phyloP scores from a whole-genome alignment of 2,888 invertebrate species.

The Polydesmus complanatus region DNA sequence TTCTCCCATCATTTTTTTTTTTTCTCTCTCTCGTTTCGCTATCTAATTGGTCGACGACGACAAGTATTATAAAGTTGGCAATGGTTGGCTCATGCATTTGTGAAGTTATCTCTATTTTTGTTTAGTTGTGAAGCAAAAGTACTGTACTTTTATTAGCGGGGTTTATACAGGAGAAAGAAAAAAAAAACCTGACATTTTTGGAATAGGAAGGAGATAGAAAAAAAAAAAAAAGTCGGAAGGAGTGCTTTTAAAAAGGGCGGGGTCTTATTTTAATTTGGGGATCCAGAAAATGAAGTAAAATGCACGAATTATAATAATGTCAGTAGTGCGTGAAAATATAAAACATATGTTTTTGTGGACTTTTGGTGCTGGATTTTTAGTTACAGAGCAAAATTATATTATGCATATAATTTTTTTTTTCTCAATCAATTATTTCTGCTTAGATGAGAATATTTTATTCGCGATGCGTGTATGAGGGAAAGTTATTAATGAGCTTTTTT shows the following conservation, averaged over 20 bases:
- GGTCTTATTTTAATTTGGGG: not conserved
- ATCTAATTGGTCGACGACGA: not conserved
- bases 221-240: too few species aligned
- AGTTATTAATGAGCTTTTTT: not conserved
- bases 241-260: not conserved
- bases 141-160: not conserved
- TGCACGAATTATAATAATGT: not conserved
- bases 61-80: not conserved
- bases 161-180: not conserved
- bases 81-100: not conserved
- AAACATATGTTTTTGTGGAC: not conserved
- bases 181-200: not conserved
- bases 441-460: too few species aligned
- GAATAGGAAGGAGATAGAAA: too few species aligned
- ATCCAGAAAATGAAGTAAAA: not conserved
- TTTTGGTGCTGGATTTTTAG: not conserved
- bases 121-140: not conserved
- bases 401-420: too few species aligned
- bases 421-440: too few species aligned
- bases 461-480: not conserved
- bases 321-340: not conserved
- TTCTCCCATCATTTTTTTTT: too few species aligned
- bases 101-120: not conserved
- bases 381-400: not conserved
- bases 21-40: not conserved